A percentile compares a stretch with the other conserved stretches of the same genome.
Evolutionary conservation across 2,113 vertebrate genomes (phyloP).

Genomic region (Daboia siamensis): DNA sequence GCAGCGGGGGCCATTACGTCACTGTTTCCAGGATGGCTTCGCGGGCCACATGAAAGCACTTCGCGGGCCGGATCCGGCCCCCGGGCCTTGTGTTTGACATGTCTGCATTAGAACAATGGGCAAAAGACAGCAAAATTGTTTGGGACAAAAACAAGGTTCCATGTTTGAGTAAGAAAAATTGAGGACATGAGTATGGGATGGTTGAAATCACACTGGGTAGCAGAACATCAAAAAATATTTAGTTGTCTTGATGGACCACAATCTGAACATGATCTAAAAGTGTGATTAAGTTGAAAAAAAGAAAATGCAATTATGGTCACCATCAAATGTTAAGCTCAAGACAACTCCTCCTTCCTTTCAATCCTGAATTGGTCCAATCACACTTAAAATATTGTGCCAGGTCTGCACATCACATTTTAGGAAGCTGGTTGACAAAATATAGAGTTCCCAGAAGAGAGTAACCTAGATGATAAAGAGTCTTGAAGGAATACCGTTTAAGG

Average conservation of each 20-base stretch:
- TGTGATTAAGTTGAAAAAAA: neutral
- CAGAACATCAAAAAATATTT: neutral
- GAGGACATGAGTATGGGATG: neutral
- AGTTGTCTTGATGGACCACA: neutral
- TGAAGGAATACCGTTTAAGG: neutral
- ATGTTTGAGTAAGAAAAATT: neutral
- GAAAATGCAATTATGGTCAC: neutral
- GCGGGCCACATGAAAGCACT: no score
- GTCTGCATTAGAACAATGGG: neutral
- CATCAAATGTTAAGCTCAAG: neutral
- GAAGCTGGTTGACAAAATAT: neutral
- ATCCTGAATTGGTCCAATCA: neutral
- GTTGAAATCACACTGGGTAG: neutral
- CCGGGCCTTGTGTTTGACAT: no score
- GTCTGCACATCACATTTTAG: neutral
- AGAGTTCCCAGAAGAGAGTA: neutral
- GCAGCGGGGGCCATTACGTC: no score
- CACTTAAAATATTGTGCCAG: neutral
- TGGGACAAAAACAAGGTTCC: neutral
- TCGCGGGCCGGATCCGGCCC: no score
- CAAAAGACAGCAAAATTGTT: neutral
- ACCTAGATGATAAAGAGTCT: neutral
- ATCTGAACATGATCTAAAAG: neutral
- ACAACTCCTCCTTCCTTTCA: neutral
- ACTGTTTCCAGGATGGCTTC: no score